These are phyloP conservation scores for Arbacia lixula DNA, from an alignment of 53 echinoderm and acorn worm species.

Conservation along the genomic window DNA sequence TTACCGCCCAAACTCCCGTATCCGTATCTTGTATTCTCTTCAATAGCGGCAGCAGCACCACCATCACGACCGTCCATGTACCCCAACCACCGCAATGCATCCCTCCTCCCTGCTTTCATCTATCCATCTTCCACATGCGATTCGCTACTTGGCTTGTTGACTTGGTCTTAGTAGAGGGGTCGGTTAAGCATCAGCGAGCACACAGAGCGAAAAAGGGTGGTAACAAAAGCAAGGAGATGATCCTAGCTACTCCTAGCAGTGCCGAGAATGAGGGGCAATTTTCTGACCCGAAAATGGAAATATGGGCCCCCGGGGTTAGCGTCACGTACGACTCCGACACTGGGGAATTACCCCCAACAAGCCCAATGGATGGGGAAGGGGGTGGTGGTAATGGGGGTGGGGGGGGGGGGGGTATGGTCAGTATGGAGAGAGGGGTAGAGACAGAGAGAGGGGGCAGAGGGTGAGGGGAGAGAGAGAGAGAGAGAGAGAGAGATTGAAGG, in stretches of 20 bases:
- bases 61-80: too few relatives aligned
- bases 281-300: conserved; percentile 33
- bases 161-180: too few relatives aligned
- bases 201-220: not conserved
- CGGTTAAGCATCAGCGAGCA: too few relatives aligned
- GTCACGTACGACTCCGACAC: conserved; percentile 43
- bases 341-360: conserved; percentile 24
- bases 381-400: too few relatives aligned
- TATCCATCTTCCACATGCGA: too few relatives aligned
- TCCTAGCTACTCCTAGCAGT: not conserved
- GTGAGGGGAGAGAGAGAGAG: not conserved
- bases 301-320: conserved; percentile 23
- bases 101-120: too few relatives aligned
- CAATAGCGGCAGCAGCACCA: too few relatives aligned
- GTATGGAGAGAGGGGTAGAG: not conserved
- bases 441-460: not conserved
- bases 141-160: too few relatives aligned
- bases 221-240: not conserved
- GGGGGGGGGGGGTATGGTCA: not conserved
- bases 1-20: too few relatives aligned
- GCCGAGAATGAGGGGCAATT: conserved; percentile 12
- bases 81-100: too few relatives aligned
- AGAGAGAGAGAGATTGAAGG: not conserved
- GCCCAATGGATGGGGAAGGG: too few relatives aligned
- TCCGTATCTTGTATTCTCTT: too few relatives aligned